Evolutionary conservation across 2,797 vertebrate genomes (phyloP).

Genomic region (Sebastes iracundus): DNA sequence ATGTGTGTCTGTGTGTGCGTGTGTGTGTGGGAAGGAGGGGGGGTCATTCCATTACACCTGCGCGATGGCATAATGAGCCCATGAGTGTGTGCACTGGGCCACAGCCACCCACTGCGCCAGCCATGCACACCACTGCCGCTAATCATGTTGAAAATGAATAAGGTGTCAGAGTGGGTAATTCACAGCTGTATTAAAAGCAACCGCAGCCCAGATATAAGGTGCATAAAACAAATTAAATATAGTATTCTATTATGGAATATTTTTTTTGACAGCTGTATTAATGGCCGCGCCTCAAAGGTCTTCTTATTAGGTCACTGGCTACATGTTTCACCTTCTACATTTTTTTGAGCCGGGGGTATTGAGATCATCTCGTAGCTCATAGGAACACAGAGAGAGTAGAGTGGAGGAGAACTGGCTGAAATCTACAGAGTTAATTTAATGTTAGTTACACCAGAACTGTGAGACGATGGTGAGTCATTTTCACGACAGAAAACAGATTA

Average conservation of each 20-base stretch:
- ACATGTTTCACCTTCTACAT: conserved; percentile 51
- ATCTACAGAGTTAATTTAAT: background rate
- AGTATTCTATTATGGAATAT: conserved; percentile 58
- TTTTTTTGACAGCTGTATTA: conserved; percentile 78
- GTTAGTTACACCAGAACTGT: background rate
- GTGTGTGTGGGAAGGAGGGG: background rate
- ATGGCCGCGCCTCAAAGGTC: conserved; percentile 76
- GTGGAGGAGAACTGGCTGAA: background rate
- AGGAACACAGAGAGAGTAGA: background rate
- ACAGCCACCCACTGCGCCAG: conserved; percentile 72
- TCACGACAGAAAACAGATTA: background rate
- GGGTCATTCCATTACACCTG: conserved; percentile 62
- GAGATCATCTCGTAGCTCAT: conserved; percentile 31
- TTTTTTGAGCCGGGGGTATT: conserved; percentile 15
- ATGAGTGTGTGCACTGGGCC: conserved; percentile 52
- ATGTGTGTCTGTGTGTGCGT: conserved; percentile 19
- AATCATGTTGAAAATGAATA: conserved; percentile 82
- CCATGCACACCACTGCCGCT: conserved; percentile 65
- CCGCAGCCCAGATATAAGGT: conserved; percentile 75
- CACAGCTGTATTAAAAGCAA: conserved; percentile 76
- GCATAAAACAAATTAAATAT: conserved; percentile 80
- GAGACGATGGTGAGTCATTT: background rate
- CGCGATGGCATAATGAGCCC: conserved; percentile 55
- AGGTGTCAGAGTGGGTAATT: conserved; percentile 80
- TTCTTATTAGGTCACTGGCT: conserved; percentile 81